These are phyloP conservation scores for Bhutanitis thaidina DNA, from an alignment of 2,888 invertebrate species.

Conservation along the genomic window DNA sequence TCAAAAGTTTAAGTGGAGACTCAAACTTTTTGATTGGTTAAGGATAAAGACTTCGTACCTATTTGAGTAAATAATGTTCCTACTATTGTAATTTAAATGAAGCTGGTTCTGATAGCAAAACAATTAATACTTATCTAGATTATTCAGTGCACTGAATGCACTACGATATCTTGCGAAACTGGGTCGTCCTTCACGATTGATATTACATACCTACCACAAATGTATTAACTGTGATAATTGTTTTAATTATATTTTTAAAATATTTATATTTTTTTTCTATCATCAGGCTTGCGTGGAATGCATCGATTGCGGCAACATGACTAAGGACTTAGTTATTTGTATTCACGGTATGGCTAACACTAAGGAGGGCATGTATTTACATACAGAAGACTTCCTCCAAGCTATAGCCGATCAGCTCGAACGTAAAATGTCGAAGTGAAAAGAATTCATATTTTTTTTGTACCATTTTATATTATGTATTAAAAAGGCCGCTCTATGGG, in stretches of 20 bases:
- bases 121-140: no score
- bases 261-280: constrained; percentile 26
- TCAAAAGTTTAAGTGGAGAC: no score
- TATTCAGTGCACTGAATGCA: background rate
- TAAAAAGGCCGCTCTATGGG: background rate
- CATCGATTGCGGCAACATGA: constrained; percentile 91
- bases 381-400: constrained; percentile 92
- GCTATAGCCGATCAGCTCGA: constrained; percentile 88
- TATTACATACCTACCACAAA: constrained; percentile 4
- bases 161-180: constrained; percentile 6
- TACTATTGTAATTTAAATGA: no score
- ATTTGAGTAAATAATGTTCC: no score
- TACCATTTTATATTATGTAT: background rate
- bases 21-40: no score
- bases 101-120: no score
- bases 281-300: constrained; percentile 87
- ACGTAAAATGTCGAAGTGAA: constrained; percentile 45
- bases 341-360: constrained; percentile 91
- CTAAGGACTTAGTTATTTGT: constrained; percentile 93
- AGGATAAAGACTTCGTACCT: no score
- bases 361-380: constrained; percentile 89
- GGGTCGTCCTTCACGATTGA: constrained; percentile 1
- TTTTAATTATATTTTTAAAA: no score
- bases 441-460: background rate
- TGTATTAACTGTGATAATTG: constrained; percentile 8